phyloP scores from a whole-genome alignment of 2,113 vertebrate genomes.

The Carassius auratus region DNA sequence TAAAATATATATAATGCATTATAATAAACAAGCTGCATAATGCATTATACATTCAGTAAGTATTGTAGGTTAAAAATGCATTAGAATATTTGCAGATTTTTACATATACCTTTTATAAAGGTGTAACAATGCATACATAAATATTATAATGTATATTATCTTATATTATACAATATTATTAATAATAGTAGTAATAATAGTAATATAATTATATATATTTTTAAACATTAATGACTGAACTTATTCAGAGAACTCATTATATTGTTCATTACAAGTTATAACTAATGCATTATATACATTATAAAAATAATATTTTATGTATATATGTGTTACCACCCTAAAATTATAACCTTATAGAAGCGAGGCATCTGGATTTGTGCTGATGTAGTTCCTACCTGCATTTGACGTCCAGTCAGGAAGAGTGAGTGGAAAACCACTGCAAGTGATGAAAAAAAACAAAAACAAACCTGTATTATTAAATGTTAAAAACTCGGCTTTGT shows the following conservation, averaged over 20 bases:
- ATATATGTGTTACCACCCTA: not conserved
- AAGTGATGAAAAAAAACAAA: conserved; percentile 15
- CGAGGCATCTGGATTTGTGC: not conserved
- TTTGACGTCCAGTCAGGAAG: conserved; percentile 68
- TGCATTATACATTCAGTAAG: not conserved
- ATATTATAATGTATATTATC: no score
- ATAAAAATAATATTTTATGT: no score
- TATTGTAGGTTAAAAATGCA: not conserved
- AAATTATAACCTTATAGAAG: not conserved
- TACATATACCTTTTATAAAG: no score
- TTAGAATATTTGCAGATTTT: no score
- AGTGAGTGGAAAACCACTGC: conserved; percentile 56
- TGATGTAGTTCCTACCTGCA: conserved; percentile 33
- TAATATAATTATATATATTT: no score
- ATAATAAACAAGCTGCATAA: not conserved
- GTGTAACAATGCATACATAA: no score
- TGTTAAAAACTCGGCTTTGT: not conserved
- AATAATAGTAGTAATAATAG: no score
- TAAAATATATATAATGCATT: not conserved
- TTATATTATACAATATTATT: no score
- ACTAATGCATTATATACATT: no score
- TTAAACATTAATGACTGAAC: no score
- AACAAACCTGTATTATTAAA: not conserved
- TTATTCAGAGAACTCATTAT: no score
- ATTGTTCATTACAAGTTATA: not conserved